Evolutionary conservation across 2,888 invertebrate species (phyloP), one percentile per base, ranked within the genome.

Genomic region (Microplitis deprimator): DNA sequence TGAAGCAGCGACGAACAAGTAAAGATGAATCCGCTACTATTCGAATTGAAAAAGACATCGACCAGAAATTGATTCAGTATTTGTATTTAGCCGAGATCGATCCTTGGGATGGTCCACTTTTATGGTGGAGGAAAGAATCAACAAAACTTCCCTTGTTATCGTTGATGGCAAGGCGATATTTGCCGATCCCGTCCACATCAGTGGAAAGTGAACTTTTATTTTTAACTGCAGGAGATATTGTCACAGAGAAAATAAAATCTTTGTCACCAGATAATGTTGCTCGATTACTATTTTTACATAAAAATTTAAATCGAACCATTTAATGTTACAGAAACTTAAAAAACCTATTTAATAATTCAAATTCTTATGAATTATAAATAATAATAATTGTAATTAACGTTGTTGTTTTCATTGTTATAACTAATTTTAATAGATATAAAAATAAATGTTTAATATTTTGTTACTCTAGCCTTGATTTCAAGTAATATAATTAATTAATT

Each of bases 161-260:
- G 6, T n/a, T 38, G 38, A 60, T 38, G 29, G 71, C 61, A 16
- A 50, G 16, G n/a, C 20, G 38, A 61, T 71, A 71, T 71, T 62
- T 61, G 60, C 39, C 61, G 1, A 62, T 71, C 38, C 61, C 62
- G 8, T 16, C 60, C 13, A 71, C 62, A 61, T 71, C 71, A 2
- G 62, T 71, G 29, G 38, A 39, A 39, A 71, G 71, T 38, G 71
- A 71, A 7, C 61, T 40, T 13, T n/a, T 71, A 29, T 71, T 71
- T 61, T 61, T 61, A 13, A 40, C 75, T 61, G 75, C 69, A 39
- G 75, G 69, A n/a, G 69, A 75, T 16, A 69, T 75, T 10, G 69
- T 75, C 40, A 75, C 75, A 10, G 61, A 75, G 61, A 68, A 69
- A 69, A 40, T 40, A 20, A 69, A 17, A 6, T 69, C 68, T 16